These are phyloP conservation scores for Pantherophis guttatus DNA, from an alignment of 2,113 vertebrate genomes.

Conservation along the genomic window DNA sequence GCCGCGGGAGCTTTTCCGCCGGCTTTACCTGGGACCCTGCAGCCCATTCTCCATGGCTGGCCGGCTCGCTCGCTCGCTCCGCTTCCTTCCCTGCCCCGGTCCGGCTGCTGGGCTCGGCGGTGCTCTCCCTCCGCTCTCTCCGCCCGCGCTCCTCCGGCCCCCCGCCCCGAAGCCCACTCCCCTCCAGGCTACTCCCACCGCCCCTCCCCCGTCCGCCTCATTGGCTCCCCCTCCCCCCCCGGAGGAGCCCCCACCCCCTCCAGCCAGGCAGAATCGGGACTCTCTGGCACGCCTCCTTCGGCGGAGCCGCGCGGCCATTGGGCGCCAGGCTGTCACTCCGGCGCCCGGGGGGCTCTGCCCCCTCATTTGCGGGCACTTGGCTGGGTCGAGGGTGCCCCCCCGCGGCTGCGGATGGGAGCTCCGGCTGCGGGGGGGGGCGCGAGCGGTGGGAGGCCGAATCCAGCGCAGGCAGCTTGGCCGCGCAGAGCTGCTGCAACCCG, in stretches of 20 bases:
- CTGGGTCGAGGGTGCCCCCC: not conserved
- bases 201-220: not conserved
- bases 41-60: slow-evolving; percentile 27
- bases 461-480: not conserved
- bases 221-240: slow-evolving; percentile 1
- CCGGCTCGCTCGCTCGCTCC: not conserved
- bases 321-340: not conserved
- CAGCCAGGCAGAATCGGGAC: not conserved
- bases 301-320: not conserved
- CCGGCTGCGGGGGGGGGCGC: rapidly evolving
- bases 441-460: too few species aligned
- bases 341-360: not conserved
- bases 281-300: slow-evolving; percentile 4
- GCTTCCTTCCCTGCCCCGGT: not conserved
- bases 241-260: not conserved
- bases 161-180: slow-evolving; percentile 13
- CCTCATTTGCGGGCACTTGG: not conserved
- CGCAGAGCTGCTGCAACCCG: not conserved
- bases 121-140: not conserved
- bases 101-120: not conserved
- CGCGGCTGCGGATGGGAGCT: not conserved
- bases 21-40: slow-evolving; percentile 2
- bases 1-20: not conserved
- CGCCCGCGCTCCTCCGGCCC: too few species aligned
- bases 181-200: slow-evolving; percentile 10